phyloP scores from a whole-genome alignment of 1,140 invertebrate genomes.

The Tribolium castaneum region DNA sequence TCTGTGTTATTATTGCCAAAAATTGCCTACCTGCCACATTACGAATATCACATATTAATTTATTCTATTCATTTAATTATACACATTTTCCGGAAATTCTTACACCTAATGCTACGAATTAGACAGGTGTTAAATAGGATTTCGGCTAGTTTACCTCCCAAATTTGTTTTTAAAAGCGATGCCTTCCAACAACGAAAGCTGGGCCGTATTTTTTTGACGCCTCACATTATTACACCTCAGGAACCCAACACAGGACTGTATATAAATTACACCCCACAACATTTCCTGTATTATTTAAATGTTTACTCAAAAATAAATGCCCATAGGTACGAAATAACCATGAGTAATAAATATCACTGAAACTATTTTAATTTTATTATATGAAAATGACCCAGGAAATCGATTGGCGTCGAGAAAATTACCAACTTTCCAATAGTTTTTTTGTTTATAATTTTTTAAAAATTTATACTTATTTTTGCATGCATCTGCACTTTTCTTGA shows the following conservation, averaged over 20 bases:
- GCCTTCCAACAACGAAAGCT: background rate
- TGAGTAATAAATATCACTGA: too few relatives aligned
- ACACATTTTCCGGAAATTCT: constrained; percentile 36
- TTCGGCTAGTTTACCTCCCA: constrained; percentile 15
- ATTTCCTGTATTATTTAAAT: background rate
- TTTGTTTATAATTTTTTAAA: too few relatives aligned
- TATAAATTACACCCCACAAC: background rate
- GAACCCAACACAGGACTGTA: background rate
- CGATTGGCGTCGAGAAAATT: too few relatives aligned
- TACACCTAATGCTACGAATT: constrained; percentile 40
- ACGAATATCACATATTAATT: constrained; percentile 18
- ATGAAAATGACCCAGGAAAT: too few relatives aligned
- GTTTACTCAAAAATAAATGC: too few relatives aligned
- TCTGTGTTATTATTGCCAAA: constrained; percentile 28
- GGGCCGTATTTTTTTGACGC: constrained; percentile 4
- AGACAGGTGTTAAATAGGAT: constrained; percentile 39
- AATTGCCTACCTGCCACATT: constrained; percentile 31
- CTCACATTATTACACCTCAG: background rate
- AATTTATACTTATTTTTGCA: too few relatives aligned
- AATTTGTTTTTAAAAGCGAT: constrained; percentile 33
- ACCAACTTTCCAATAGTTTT: too few relatives aligned
- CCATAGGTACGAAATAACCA: too few relatives aligned
- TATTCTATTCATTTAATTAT: constrained; percentile 37
- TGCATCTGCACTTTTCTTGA: too few relatives aligned
- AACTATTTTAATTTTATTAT: too few relatives aligned